Base-by-base conservation (phyloP, 2,113 vertebrate species). In the Neogobius melanostomus region DNA sequence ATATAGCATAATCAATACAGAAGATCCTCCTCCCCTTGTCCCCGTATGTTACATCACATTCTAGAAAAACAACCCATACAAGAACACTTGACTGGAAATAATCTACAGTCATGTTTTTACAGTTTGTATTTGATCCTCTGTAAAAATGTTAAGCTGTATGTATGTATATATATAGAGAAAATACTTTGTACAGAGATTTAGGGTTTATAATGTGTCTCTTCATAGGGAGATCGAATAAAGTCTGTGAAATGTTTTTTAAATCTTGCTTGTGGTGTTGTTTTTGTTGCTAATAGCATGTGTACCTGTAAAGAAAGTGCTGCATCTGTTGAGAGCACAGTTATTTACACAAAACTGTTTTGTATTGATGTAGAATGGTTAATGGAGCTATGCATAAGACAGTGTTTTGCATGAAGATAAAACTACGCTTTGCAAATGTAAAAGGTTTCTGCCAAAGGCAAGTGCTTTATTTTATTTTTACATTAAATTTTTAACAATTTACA, bases 61-160 rank as follows among this genome's bases (percentile, higher is more conserved):
- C 28, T 36, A 36, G 28, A 36, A 36, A 36, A 36, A 36, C 28
- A 36, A 36, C 28, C 28, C 28, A 36, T 36, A 36, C 28, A 36
- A 36, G 28, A 36, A 36, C 28, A 36, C 28, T n/a, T 68, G 28
- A 64, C 17, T 69, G 54, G 16, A 36, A 15, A 6, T 9, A 60
- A 44, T 61, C 17, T 36, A 36, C 12, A 51, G 14, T 21, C 17
- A 6, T 10, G 7, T 3, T 42, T 12, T 42, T 61, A 0, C 44
- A 44, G 43, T 64, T 62, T 80, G 7, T 65, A 28, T 52, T 68
- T 53, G 45, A 62, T 70, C 1, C 11, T 75, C 79, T 92, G 89
- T 90, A 90, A 88, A 75, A 82, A 72, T 93, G 89, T 92, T 36
- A 90, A 90, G 90, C 91, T 90, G 28, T 36, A 36, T 81, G 71